A percentile compares a stretch with the other conserved stretches of the same genome.
Conservation (phyloP, 2,113 vertebrate species). For the Mandrillus leucophaeus region DNA sequence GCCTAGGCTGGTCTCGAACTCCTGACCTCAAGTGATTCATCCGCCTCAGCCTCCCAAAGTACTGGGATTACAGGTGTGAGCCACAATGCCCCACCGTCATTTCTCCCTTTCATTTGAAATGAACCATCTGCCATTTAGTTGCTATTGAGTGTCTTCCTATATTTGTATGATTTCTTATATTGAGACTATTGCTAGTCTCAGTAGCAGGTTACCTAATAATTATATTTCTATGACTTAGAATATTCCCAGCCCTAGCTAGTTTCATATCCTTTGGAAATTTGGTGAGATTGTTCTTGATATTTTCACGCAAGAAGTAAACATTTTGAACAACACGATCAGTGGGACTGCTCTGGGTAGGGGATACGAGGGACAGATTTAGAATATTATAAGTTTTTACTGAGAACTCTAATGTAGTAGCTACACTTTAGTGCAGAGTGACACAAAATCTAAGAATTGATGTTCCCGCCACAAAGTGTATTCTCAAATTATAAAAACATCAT, state of each 20-base stretch:
- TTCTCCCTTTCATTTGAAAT: neutral
- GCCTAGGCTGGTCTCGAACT: no score
- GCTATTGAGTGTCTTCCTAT: neutral
- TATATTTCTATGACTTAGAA: neutral
- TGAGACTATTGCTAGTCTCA: neutral
- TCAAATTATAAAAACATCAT: constrained; percentile 21
- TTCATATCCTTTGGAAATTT: neutral
- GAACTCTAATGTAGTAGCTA: neutral
- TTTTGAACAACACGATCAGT: neutral
- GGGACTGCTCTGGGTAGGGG: neutral
- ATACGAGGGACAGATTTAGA: neutral
- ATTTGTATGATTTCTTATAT: neutral
- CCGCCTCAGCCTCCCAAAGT: no score
- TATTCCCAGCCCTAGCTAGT: neutral
- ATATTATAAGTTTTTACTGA: neutral
- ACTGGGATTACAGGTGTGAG: no score
- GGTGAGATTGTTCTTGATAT: neutral
- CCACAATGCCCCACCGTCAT: neutral
- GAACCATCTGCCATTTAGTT: neutral
- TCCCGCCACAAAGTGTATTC: neutral
- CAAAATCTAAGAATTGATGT: neutral
- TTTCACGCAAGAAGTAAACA: constrained; percentile 14
- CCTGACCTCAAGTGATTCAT: no score
- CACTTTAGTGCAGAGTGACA: neutral
- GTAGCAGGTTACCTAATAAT: neutral